These are phyloP conservation scores for Maniola jurtina DNA, from an alignment of 1,140 invertebrate species.

Conservation along the genomic window DNA sequence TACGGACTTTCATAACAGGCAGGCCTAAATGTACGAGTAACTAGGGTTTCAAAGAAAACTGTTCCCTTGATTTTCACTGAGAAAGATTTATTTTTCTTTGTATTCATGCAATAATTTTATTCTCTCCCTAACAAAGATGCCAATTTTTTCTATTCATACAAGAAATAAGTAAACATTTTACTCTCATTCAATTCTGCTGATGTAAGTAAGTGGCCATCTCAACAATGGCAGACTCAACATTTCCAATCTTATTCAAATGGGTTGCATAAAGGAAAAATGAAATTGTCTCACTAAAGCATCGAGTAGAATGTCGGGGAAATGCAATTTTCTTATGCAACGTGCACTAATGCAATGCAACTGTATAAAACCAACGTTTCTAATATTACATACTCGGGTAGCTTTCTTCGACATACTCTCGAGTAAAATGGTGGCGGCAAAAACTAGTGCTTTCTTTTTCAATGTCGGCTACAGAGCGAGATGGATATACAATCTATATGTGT, in stretches of 20 bases:
- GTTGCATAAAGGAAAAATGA: constrained; percentile 30
- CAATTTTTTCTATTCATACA: no score
- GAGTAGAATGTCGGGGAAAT: constrained; percentile 56
- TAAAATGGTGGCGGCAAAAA: constrained; percentile 68
- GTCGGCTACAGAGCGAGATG: constrained; percentile 53
- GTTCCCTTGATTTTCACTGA: no score
- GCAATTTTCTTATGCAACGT: constrained; percentile 75
- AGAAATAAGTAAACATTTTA: no score
- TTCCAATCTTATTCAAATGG: constrained; percentile 1
- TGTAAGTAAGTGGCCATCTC: background rate
- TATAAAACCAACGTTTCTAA: constrained; percentile 73
- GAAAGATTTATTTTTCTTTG: no score
- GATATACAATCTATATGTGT: constrained; percentile 33
- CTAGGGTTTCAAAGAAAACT: no score
- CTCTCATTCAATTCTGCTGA: no score
- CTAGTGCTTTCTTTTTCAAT: constrained; percentile 77
- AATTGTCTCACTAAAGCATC: constrained; percentile 41
- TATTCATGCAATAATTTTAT: no score
- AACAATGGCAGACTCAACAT: constrained; percentile 2
- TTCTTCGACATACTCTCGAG: constrained; percentile 75
- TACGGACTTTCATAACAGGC: no score
- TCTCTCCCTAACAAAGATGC: no score
- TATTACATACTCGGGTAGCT: constrained; percentile 74
- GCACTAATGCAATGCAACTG: constrained; percentile 68
- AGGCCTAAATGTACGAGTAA: no score